Conservation (phyloP, 2,113 vertebrate genomes). For the Pimephales promelas region DNA sequence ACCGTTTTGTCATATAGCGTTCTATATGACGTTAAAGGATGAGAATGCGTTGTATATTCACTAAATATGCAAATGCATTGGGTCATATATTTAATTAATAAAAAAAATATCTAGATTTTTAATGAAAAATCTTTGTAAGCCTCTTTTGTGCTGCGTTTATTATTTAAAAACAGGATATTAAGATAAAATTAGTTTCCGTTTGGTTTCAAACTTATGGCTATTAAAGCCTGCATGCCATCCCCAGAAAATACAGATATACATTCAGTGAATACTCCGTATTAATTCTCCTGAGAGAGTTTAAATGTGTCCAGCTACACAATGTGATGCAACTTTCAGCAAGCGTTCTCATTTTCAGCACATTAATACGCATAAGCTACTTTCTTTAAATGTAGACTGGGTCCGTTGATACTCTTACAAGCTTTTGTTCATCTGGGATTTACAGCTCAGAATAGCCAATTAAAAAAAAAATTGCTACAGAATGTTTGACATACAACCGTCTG, state of each 20-base stretch:
- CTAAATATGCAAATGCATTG: no score
- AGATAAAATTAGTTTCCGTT: not conserved
- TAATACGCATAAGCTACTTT: slow-evolving; percentile 72
- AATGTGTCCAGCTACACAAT: slow-evolving; percentile 61
- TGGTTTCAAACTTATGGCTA: not conserved
- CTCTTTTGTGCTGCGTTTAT: not conserved
- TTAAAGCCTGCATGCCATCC: not conserved
- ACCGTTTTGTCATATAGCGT: no score
- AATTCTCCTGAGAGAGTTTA: not conserved
- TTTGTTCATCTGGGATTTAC: slow-evolving; percentile 63
- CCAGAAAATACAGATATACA: slow-evolving; percentile 26
- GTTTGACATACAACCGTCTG: not conserved
- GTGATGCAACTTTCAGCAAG: slow-evolving; percentile 73
- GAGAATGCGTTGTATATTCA: no score
- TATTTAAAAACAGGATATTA: not conserved
- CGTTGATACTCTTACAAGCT: slow-evolving; percentile 34
- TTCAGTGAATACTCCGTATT: slow-evolving; percentile 54
- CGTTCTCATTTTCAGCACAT: slow-evolving; percentile 60
- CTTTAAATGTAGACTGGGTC: slow-evolving; percentile 48
- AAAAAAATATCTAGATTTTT: no score
- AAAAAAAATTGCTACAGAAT: not conserved
- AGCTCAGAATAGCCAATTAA: not conserved
- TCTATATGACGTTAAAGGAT: no score
- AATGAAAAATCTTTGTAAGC: not conserved
- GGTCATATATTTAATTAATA: no score